Percentiles rank a stretch among this genome's conserved stretches.
Evolutionary conservation across 2,113 vertebrate species (phyloP).

Genomic region (Triplophysa tibetana): DNA sequence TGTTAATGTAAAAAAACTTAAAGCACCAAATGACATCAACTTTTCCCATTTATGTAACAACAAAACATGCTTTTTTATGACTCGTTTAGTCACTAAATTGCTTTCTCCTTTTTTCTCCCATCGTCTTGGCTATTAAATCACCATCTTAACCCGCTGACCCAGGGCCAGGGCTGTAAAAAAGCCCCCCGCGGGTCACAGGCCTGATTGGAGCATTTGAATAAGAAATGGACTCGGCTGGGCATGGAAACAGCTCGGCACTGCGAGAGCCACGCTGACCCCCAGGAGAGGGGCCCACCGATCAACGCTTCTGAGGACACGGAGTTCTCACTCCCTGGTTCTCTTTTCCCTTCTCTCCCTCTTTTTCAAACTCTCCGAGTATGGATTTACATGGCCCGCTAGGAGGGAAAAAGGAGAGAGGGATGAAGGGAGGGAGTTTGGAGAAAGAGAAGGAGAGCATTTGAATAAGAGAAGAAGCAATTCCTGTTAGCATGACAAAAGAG

Average conservation of each 20-base stretch:
- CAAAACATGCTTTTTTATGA: slow-evolving; percentile 79
- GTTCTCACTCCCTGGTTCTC: slow-evolving; percentile 46
- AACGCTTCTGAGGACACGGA: slow-evolving; percentile 60
- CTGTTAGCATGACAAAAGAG: slow-evolving; percentile 81
- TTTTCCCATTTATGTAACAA: slow-evolving; percentile 73
- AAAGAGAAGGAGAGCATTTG: slow-evolving; percentile 64
- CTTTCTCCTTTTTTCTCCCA: slow-evolving; percentile 64
- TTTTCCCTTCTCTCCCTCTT: slow-evolving; percentile 27
- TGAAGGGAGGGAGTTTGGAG: slow-evolving; percentile 45
- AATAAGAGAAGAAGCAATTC: slow-evolving; percentile 79
- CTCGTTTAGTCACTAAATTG: slow-evolving; percentile 77
- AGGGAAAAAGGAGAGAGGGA: slow-evolving; percentile 57
- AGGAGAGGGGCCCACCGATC: slow-evolving; percentile 70
- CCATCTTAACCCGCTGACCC: slow-evolving; percentile 79
- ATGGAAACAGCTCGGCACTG: slow-evolving; percentile 75
- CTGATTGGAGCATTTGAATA: slow-evolving; percentile 84
- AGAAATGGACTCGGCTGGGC: slow-evolving; percentile 75
- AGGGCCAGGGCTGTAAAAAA: slow-evolving; percentile 74
- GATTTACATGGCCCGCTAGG: slow-evolving; percentile 79
- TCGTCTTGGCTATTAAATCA: slow-evolving; percentile 78
- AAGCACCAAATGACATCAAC: slow-evolving; percentile 55
- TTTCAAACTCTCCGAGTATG: slow-evolving; percentile 49
- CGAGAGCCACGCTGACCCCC: slow-evolving; percentile 71
- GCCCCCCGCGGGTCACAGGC: slow-evolving; percentile 75
- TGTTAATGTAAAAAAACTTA: slow-evolving; percentile 45